These are phyloP conservation scores for Propsilocerus akamusi DNA, from an alignment of 1,140 invertebrate species.

Conservation along the genomic window DNA sequence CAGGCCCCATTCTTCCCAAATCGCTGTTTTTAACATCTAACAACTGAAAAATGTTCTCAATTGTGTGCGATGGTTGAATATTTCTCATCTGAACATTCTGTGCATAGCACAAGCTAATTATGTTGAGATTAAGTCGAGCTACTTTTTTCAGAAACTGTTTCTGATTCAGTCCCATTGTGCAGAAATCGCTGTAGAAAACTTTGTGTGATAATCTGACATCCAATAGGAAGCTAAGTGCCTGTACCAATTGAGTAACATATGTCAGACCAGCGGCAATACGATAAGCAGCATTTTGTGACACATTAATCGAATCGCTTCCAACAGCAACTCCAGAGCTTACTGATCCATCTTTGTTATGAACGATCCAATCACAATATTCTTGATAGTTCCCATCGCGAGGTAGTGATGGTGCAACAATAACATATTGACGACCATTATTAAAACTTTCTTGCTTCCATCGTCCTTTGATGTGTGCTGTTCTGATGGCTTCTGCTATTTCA, in stretches of 20 bases:
- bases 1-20: slow-evolving; percentile 34
- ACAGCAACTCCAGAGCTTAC: slow-evolving; percentile 27
- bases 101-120: slow-evolving; percentile 61
- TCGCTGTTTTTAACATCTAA: slow-evolving; percentile 34
- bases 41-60: slow-evolving; percentile 54
- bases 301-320: slow-evolving; percentile 25
- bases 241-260: slow-evolving; percentile 59
- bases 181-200: slow-evolving; percentile 62
- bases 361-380: slow-evolving; percentile 52
- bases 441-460: slow-evolving; percentile 51
- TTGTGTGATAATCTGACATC: slow-evolving; percentile 55
- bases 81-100: slow-evolving; percentile 46
- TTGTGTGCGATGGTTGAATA: slow-evolving; percentile 45
- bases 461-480: slow-evolving; percentile 51
- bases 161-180: slow-evolving; percentile 42
- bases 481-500: slow-evolving; percentile 54
- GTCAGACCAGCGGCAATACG: slow-evolving; percentile 60
- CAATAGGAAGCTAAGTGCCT: slow-evolving; percentile 54
- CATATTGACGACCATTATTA: slow-evolving; percentile 46
- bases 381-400: slow-evolving; percentile 54
- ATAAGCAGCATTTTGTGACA: slow-evolving; percentile 43
- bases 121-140: slow-evolving; percentile 59
- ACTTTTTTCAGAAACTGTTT: slow-evolving; percentile 55
- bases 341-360: slow-evolving; percentile 41
- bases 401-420: slow-evolving; percentile 52